A percentile compares a stretch with the other conserved stretches of the same genome.
These are phyloP conservation scores for Apis florea DNA, from an alignment of 1,140 invertebrate genomes.

Conservation along the genomic window DNA sequence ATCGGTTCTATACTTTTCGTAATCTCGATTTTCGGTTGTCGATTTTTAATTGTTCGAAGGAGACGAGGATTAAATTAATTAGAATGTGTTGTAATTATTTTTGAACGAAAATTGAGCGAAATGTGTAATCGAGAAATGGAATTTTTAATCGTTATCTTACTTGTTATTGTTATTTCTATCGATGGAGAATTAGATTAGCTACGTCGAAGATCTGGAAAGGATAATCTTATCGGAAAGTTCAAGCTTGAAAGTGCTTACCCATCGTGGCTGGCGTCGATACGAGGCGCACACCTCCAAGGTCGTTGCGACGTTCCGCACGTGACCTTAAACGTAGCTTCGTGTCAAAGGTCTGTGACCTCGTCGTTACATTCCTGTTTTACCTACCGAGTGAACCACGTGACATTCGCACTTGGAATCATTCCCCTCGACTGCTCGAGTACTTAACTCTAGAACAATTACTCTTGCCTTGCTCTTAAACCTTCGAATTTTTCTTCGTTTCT, in stretches of 20 bases:
- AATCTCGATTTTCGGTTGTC: too few species aligned
- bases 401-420: not conserved
- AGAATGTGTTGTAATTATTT: too few species aligned
- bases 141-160: not conserved
- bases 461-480: too few species aligned
- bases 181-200: not conserved
- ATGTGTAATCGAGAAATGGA: too few species aligned
- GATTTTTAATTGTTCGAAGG: too few species aligned
- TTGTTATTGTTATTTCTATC: too few species aligned
- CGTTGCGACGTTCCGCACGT: constrained; percentile 4
- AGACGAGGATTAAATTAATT: too few species aligned
- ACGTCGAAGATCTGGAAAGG: not conserved
- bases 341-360: constrained; percentile 9
- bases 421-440: too few species aligned
- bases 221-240: not conserved
- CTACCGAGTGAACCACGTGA: not conserved
- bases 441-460: too few species aligned
- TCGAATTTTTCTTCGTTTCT: too few species aligned
- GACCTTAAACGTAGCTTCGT: constrained; percentile 17
- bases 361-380: constrained; percentile 13
- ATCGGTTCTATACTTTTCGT: too few species aligned
- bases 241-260: not conserved
- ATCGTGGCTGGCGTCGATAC: not conserved
- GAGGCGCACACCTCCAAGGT: not conserved
- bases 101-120: too few species aligned